Evolutionary conservation across 2,113 vertebrate genomes (phyloP).

Genomic region (Sinocyclocheilus maitianheensis): DNA sequence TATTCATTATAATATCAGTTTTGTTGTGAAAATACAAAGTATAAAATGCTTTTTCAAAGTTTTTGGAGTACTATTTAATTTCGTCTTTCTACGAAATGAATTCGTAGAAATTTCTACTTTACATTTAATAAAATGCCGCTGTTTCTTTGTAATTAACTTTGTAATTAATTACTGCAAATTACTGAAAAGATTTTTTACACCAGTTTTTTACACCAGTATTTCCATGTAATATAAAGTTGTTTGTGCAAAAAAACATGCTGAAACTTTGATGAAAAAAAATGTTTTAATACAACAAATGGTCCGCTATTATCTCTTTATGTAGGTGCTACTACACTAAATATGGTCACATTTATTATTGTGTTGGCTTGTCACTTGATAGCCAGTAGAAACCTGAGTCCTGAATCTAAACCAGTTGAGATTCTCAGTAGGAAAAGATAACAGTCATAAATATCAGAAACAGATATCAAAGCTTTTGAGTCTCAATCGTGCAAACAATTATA

Average conservation of each 20-base stretch:
- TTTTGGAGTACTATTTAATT: too few relatives aligned
- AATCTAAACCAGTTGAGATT: constrained; percentile 9
- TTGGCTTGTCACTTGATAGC: not conserved
- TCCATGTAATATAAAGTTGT: too few relatives aligned
- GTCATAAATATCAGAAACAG: not conserved
- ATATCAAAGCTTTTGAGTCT: constrained; percentile 1
- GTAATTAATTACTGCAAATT: too few relatives aligned
- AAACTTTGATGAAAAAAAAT: too few relatives aligned
- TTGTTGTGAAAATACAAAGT: not conserved
- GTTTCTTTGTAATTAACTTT: too few relatives aligned
- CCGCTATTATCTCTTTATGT: not conserved
- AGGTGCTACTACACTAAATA: not conserved
- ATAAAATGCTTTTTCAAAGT: not conserved
- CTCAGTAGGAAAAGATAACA: not conserved
- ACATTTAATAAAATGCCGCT: too few relatives aligned
- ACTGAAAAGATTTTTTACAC: too few relatives aligned
- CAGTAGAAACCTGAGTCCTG: not conserved
- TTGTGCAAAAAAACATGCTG: not conserved
- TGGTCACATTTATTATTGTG: not conserved
- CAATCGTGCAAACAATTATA: not conserved
- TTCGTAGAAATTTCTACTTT: too few relatives aligned
- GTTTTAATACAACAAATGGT: not conserved
- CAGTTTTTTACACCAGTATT: too few relatives aligned
- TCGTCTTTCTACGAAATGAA: too few relatives aligned
- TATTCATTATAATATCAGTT: not conserved